Conservation (phyloP, 1,140 invertebrate species). For the Conus betulinus region DNA sequence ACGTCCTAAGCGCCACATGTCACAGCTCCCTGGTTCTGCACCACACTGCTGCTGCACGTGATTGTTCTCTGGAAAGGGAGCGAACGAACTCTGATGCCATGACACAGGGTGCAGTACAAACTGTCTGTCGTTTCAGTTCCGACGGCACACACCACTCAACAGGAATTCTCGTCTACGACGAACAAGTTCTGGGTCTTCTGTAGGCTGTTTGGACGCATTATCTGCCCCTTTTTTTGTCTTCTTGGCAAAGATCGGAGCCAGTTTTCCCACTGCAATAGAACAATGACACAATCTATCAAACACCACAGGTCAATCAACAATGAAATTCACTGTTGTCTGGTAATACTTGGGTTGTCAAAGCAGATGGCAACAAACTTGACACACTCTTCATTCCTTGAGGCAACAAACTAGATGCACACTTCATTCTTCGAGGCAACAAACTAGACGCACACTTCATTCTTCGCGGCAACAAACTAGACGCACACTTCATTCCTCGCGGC, state of each 20-base stretch:
- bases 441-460: no score
- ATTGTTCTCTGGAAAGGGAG: slow-evolving; percentile 56
- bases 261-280: slow-evolving; percentile 38
- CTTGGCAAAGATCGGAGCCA: slow-evolving; percentile 64
- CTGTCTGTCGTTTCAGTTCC: slow-evolving; percentile 53
- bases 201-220: slow-evolving; percentile 14
- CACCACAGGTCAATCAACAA: no score
- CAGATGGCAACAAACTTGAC: no score
- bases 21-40: slow-evolving; percentile 13
- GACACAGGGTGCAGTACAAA: background rate
- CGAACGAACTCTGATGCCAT: slow-evolving; percentile 46
- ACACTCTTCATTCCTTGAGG: no score
- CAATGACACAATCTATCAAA: no score
- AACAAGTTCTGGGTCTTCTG: slow-evolving; percentile 55
- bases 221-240: slow-evolving; percentile 38
- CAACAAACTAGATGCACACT: no score
- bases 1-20: background rate
- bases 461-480: no score
- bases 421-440: no score
- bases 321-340: no score
- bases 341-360: no score
- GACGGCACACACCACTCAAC: slow-evolving; percentile 67
- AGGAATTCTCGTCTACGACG: slow-evolving; percentile 62
- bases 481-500: no score
- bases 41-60: slow-evolving; percentile 63